Conservation (phyloP, 2,113 vertebrate species). For the Phylloscopus whistleri region DNA sequence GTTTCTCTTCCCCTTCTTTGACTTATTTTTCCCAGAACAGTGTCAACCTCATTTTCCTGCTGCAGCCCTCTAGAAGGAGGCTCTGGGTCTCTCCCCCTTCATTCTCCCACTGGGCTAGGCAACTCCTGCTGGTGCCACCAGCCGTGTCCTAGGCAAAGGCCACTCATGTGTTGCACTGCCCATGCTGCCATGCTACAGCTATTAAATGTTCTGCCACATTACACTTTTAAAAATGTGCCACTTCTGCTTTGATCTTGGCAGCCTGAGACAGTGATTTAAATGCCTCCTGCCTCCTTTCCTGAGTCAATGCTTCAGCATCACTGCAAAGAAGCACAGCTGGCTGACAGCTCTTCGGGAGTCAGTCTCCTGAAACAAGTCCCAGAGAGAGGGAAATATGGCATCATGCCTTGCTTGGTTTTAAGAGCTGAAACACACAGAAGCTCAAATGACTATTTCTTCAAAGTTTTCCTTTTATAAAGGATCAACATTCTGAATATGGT, state of each 20-base stretch:
- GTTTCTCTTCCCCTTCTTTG: neutral
- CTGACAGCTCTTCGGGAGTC: conserved; percentile 46
- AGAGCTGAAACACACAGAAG: conserved; percentile 19
- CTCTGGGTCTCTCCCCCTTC: neutral
- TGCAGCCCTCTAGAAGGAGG: conserved; percentile 8
- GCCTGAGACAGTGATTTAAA: conserved; percentile 42
- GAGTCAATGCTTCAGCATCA: conserved; percentile 36
- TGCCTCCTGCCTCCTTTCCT: conserved; percentile 44
- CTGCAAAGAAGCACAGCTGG: conserved; percentile 32
- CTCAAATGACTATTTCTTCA: conserved; percentile 12
- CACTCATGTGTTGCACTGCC: neutral
- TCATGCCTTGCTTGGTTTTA: conserved; percentile 32
- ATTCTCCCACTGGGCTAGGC: neutral
- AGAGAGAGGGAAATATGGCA: conserved; percentile 36
- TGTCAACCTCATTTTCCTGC: neutral
- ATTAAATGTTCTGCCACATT: conserved; percentile 3
- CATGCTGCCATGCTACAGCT: neutral
- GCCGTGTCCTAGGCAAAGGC: neutral
- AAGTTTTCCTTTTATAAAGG: neutral
- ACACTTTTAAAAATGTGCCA: conserved; percentile 1
- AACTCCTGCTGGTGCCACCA: conserved; percentile 11
- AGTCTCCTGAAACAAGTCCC: conserved; percentile 51
- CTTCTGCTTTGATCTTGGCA: conserved; percentile 50
- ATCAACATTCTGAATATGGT: neutral
- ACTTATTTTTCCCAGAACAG: neutral